Base-by-base conservation (phyloP, 1,140 invertebrate genomes). In the Bombyx mandarina region DNA sequence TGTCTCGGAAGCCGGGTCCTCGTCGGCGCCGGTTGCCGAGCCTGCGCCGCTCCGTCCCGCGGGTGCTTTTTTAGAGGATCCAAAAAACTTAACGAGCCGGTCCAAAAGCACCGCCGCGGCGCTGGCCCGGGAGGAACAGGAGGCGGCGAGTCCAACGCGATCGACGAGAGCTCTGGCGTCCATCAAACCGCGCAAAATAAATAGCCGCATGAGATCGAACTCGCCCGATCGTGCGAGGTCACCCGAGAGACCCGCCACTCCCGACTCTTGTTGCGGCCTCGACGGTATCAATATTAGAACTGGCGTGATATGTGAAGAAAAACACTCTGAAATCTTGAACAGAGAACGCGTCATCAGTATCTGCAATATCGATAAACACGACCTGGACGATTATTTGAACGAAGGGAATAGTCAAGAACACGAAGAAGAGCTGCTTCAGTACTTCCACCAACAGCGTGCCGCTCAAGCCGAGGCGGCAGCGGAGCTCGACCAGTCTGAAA, bases 391-490 rank as follows among this genome's bases (percentile, higher is more conserved):
- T 81, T 95, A 94, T 77, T 88, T 95, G 65, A 91, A 91, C 62
- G 91, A 92, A 91, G 93, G 93, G 49, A 94, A 94, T 80, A 93
- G 93, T 49, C 93, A 95, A 72, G 93, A 94, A 67, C 93, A 93
- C 67, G 94, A 95, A 70, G 93, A 93, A 71, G 94, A 95, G 82
- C 75, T 95, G 61, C 82, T 94, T 68, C 92, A 93, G 82, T 95
- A 95, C 86, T 94, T 95, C 82, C 92, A 93, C 66, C 26, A 35
- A 2, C 90, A 92, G 61, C 83, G 88, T 68, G 84, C 88, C 58
- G 81, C 72, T 9, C 76, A 75, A 7, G 52, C 63, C 12, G 69
- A 75, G 3, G 59, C 67, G 26, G 58, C 63, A 9, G 56, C 58
- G 51, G 64, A 62, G 45, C 12, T 62, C 6, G 66, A 67, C 51